Conservation (phyloP, 2,797 vertebrate genomes). For the Selene dorsalis region DNA sequence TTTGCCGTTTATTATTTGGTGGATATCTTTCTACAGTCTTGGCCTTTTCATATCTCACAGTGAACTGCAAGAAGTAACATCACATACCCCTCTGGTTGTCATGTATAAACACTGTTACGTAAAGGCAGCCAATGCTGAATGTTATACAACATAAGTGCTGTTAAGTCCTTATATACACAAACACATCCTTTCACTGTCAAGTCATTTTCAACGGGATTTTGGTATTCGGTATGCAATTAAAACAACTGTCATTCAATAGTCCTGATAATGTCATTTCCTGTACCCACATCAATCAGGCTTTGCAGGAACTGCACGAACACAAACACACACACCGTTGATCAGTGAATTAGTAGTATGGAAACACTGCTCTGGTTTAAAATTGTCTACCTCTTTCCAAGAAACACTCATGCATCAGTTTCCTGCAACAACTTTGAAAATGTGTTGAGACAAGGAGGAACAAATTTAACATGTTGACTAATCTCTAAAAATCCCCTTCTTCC, state of each 20-base stretch:
- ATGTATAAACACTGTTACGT: not conserved
- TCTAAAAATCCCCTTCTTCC: slow-evolving; percentile 11
- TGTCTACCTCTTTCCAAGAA: too few species aligned
- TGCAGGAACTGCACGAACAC: not conserved
- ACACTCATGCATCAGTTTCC: not conserved
- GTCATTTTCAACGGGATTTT: not conserved
- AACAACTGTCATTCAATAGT: not conserved
- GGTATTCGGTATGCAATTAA: not conserved
- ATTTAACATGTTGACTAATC: not conserved
- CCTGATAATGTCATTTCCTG: not conserved
- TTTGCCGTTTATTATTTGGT: too few species aligned
- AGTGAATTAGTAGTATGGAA: not conserved
- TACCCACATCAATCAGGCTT: slow-evolving; percentile 1
- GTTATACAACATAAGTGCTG: not conserved
- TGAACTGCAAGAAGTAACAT: not conserved
- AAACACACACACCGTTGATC: not conserved
- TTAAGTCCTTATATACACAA: not conserved
- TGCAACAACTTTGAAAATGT: not conserved
- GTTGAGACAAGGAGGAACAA: slow-evolving; percentile 33
- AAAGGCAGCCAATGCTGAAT: not conserved
- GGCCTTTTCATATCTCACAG: slow-evolving; percentile 2
- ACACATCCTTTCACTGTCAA: not conserved
- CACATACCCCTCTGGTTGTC: slow-evolving; percentile 31
- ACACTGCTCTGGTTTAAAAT: not conserved
- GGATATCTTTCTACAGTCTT: not conserved